Percentiles rank a stretch among this genome's conserved stretches.
phyloP scores from a whole-genome alignment of 2,113 vertebrate species.

The Excalfactoria chinensis region DNA sequence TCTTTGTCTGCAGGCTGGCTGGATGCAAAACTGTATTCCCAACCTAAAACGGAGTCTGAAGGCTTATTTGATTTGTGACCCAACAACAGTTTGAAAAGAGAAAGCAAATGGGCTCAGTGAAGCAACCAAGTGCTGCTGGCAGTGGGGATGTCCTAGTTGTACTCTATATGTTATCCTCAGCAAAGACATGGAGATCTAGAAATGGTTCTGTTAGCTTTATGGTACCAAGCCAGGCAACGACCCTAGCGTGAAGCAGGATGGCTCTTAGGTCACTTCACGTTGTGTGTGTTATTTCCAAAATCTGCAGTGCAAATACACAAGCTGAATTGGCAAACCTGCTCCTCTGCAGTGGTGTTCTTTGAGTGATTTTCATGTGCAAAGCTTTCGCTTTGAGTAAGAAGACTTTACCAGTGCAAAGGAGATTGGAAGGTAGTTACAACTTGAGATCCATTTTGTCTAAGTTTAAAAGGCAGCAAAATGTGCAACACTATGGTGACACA shows the following conservation, averaged over 20 bases:
- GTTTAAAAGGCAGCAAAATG: not conserved
- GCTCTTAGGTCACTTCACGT: not conserved
- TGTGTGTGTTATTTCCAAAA: not conserved
- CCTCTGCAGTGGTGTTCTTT: not conserved
- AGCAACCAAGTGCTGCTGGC: fast-evolving
- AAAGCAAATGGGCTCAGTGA: not conserved
- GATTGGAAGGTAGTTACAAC: not conserved
- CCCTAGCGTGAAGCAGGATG: not conserved
- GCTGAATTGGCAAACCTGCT: not conserved
- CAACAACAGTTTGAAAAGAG: not conserved
- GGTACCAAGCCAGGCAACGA: not conserved
- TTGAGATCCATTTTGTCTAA: not conserved
- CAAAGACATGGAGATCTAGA: not conserved
- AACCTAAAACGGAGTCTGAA: not conserved
- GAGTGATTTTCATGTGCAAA: not conserved
- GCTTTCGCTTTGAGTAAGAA: not conserved
- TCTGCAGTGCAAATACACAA: not conserved
- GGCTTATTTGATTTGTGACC: not conserved
- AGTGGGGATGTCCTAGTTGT: not conserved
- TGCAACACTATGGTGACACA: fast-evolving
- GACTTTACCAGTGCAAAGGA: conserved; percentile 6
- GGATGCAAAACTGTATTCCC: not conserved
- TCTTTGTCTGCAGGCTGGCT: not conserved
- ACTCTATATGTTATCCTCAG: not conserved
- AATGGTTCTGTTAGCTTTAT: not conserved